A percentile compares a stretch with the other conserved stretches of the same genome.
These are phyloP conservation scores for Merops nubicus DNA, from an alignment of 2,113 vertebrate genomes.

Conservation along the genomic window DNA sequence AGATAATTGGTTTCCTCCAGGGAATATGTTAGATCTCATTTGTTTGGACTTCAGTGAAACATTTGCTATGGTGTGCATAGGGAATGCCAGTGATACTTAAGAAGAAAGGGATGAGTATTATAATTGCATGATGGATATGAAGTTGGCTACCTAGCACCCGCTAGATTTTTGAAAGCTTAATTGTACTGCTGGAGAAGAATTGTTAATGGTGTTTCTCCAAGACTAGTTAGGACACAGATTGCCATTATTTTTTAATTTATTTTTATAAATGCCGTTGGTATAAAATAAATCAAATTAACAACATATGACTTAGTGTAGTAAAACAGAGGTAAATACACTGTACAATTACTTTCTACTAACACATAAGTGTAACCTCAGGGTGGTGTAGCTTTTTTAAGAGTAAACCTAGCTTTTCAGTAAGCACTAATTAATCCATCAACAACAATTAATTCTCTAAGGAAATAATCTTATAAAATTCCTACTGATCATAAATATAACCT, in stretches of 20 bases:
- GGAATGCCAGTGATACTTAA: not conserved
- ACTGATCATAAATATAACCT: not conserved
- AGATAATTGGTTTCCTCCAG: not conserved
- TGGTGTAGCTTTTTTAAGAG: not conserved
- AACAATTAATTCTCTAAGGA: not conserved
- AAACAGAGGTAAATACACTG: not conserved
- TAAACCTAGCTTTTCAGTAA: not conserved
- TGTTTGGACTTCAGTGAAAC: slow-evolving; percentile 17
- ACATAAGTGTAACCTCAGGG: rapidly evolving
- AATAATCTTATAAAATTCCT: not conserved
- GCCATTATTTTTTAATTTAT: not conserved
- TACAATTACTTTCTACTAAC: not conserved
- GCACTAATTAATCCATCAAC: not conserved
- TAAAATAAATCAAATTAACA: not conserved
- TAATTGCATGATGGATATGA: not conserved
- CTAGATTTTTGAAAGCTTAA: not conserved
- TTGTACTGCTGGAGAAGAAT: not conserved
- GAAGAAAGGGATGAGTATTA: not conserved
- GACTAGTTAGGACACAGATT: not conserved
- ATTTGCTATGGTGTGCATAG: not conserved
- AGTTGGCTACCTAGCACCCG: not conserved
- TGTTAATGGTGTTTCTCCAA: not conserved
- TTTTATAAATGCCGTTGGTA: not conserved
- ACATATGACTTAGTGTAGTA: not conserved
- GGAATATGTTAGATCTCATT: not conserved